Base-by-base conservation (phyloP, 1,140 invertebrate genomes). In the Chymomyza costata region DNA sequence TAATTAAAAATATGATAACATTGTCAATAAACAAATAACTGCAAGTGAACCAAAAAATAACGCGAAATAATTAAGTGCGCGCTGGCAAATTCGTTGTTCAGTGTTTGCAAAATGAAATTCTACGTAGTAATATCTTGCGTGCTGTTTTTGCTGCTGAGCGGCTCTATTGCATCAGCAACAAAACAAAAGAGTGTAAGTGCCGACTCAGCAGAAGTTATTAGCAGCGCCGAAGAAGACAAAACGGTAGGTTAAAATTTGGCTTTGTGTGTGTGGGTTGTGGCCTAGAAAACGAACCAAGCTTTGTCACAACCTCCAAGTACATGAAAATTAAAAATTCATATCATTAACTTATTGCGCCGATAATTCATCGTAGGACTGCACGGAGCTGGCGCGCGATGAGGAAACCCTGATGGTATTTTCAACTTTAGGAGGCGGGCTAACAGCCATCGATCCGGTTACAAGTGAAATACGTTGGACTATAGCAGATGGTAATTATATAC, bases 381-480 rank as follows among this genome's bases (percentile, higher is more conserved):
- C 91, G 15, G 91, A 91, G 64, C 82, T 93, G 59, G 88, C 91
- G 5, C 86, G 90, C 21, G 90, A 92, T 65, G 92, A 93, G 80
- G 90, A 92, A 76, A 87, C 91, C 55, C 87, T 93, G 39, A 85
- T 98, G 45, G 89, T 98, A 54, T 92, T 98, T 78, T 95, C 95
- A 10, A 98, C 96, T 3, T 88, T 99, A 44, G 95, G 95, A 86
- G 97, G 97, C 41, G 91, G 92, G 43, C 90, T 98, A 64, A 91
- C 94, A 65, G 96, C 94, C 18, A 88, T 98, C 18, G 93, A 94
- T 74, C 92, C 93, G 66, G 86, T 89, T 63, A 92, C 93, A 37
- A 97, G 96, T 55, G 89, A 92, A 85, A 90, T 95, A 67, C 89
- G 92, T 70, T 99, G 97, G 97, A 93, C 91, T 74, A 89, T 97